Conservation (phyloP, 1,140 invertebrate species). For the Stegodyphus mimosarum region DNA sequence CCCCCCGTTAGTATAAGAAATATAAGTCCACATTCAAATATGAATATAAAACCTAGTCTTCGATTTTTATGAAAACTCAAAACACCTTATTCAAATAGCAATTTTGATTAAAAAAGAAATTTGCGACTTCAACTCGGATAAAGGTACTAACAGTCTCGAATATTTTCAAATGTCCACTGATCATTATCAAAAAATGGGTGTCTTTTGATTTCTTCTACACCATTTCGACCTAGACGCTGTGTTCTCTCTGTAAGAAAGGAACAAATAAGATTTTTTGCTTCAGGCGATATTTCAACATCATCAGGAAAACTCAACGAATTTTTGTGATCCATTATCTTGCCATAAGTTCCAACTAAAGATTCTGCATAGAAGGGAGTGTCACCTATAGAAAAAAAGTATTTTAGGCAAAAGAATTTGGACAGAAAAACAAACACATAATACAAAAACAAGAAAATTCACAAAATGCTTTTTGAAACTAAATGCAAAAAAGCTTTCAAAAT, state of each 20-base stretch:
- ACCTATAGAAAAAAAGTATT: conserved; percentile 70
- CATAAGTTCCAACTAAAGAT: conserved; percentile 96
- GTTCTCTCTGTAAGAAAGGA: conserved; percentile 92
- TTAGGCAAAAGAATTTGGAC: too few relatives aligned
- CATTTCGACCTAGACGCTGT: conserved; percentile 91
- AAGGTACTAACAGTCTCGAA: conserved; percentile 79
- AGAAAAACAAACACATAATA: too few relatives aligned
- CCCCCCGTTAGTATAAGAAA: too few relatives aligned
- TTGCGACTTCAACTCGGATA: background rate
- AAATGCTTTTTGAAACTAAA: too few relatives aligned
- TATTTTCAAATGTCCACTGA: conserved; percentile 97
- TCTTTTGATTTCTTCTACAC: conserved; percentile 93
- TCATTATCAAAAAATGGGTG: conserved; percentile 97
- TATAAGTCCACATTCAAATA: too few relatives aligned
- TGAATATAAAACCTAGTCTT: too few relatives aligned
- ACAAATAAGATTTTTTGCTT: conserved; percentile 93
- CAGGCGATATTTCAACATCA: conserved; percentile 90
- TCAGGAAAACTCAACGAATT: conserved; percentile 95
- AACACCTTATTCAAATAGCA: background rate
- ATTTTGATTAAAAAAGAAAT: background rate
- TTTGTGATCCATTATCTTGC: conserved; percentile 99
- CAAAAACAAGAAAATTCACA: too few relatives aligned
- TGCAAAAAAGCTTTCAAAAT: too few relatives aligned
- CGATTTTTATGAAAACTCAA: background rate
- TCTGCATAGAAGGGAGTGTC: conserved; percentile 99